Conservation (phyloP, 2,888 invertebrate genomes). For the Coelopa pilipes region DNA sequence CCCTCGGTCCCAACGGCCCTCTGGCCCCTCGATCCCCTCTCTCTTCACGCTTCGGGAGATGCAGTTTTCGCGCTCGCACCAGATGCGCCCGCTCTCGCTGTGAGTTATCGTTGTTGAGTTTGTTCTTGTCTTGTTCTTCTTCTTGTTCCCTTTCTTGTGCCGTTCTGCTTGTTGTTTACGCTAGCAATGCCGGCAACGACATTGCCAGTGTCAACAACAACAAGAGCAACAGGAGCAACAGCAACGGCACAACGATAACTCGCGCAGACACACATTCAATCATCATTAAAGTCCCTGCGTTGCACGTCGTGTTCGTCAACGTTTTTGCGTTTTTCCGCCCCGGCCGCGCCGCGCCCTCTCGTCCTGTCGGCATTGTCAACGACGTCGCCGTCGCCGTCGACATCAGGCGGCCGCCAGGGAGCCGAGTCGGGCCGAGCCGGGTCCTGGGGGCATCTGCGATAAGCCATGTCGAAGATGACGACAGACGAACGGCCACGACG, state of each 20-base stretch:
- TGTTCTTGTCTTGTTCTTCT: background rate
- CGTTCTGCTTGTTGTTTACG: constrained; percentile 10
- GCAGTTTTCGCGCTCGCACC: background rate
- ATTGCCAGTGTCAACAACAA: background rate
- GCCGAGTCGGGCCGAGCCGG: background rate
- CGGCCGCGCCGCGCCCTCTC: background rate
- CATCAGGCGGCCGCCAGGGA: constrained; percentile 6
- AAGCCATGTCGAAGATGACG: constrained; percentile 14
- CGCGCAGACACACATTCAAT: constrained; percentile 25
- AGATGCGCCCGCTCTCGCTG: background rate
- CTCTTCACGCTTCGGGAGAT: background rate
- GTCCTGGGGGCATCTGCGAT: background rate
- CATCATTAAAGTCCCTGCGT: constrained; percentile 25
- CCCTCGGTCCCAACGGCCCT: no score
- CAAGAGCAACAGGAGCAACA: constrained; percentile 10
- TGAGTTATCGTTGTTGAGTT: background rate
- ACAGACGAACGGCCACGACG: background rate
- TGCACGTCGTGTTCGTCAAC: constrained; percentile 13
- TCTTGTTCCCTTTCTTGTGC: constrained; percentile 4
- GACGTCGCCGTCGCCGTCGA: background rate
- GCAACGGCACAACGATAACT: background rate
- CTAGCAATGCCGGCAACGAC: background rate
- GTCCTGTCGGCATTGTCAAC: background rate
- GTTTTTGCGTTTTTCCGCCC: background rate
- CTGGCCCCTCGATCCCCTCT: background rate